Base-by-base conservation (phyloP, 2,113 vertebrate species). In the Narcine bancroftii region DNA sequence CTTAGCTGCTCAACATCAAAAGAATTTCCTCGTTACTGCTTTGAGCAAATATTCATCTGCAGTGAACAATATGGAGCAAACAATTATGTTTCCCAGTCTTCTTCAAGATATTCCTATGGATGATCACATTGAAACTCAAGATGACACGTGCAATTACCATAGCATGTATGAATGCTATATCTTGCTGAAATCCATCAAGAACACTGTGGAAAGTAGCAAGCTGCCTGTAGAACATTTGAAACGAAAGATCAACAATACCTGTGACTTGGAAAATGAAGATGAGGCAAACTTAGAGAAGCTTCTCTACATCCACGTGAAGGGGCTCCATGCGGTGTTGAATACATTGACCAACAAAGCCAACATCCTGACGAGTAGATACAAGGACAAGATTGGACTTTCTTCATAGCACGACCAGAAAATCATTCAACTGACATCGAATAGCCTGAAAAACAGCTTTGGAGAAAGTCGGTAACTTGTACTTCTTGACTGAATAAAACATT, bases 21-120 rank as follows among this genome's bases (percentile, higher is more conserved):
- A 9, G n/a, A 96, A 92, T 93, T 94, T 94, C 93, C 93, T 96
- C 6, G 92, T 93, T 85, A 7, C 94, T 0, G 93, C 95, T 73
- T 95, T 98, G 95, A 96, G 95, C 85, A 93, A 94, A 92, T 99
- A 98, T 95, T 95, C 95, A 33, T 94, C 95, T 0, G 95, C 95
- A 0, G 96, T 97, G 0, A 94, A 93, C 1, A 95, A 96, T 94
- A 99, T 99, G 98, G 98, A 99, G 95, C 96, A 97, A 93, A 97
- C 97, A 65, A 93, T 99, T 72, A 97, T 99, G 95, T 95, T 99
- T 92, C 98, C 98, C 75, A 99, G 96, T 95, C 96, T 98, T 39
- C 96, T 99, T 19, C 94, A 95, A 89, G 98, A 97, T 0, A 94
- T 97, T 69, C 95, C 95, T 29, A 95, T 95, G 0, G 93, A 94